Evolutionary conservation across 2,888 invertebrate species (phyloP), one percentile per base, ranked within the genome.

Genomic region (Scaptomyza polygonia): DNA sequence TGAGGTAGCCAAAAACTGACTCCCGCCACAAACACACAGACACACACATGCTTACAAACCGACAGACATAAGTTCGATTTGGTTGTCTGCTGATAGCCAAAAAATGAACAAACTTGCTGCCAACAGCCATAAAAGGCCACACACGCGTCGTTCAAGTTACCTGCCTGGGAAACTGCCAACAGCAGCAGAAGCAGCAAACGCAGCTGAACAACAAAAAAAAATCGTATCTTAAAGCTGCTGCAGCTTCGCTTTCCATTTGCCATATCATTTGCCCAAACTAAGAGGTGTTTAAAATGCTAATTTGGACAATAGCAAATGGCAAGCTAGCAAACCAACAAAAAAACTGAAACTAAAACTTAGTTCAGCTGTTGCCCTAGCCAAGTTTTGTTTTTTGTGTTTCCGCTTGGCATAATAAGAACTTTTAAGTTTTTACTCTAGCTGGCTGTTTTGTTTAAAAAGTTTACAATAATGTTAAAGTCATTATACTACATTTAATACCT

Each of bases 271-370:
- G 82, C 64, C 86, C 81, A 81, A 86, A 86, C 81, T 84, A 84
- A 84, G 85, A 81, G 85, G 81, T 86, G 81, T 81, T 81, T 81
- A 84, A 84, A 81, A 86, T 86, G 81, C 81, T 86, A 81, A 81
- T 81, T 81, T 84, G 78, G 81, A 58, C 84, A 73, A 73, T 77
- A 44, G 67, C 72, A 72, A 76, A 76, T 73, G 73, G 72, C 73
- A 66, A 56, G 61, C 85, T 58, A 77, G 9, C 16, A 16, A 39
- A n/a, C n/a, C n/a, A n/a, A n/a, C n/a, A n/a, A n/a, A n/a, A 16
- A 39, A 39, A n/a, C 2, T 47, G 72, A 64, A 64, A 76, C 68
- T 57, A 43, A 39, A 77, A 66, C 72, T 51, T 44, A 58, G 55
- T 61, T 53, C 52, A 45, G 53, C 56, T 59, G 65, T 47, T 56